Evolutionary conservation across 2,888 invertebrate species (phyloP).

Genomic region (Hemistola chrysoprasaria): DNA sequence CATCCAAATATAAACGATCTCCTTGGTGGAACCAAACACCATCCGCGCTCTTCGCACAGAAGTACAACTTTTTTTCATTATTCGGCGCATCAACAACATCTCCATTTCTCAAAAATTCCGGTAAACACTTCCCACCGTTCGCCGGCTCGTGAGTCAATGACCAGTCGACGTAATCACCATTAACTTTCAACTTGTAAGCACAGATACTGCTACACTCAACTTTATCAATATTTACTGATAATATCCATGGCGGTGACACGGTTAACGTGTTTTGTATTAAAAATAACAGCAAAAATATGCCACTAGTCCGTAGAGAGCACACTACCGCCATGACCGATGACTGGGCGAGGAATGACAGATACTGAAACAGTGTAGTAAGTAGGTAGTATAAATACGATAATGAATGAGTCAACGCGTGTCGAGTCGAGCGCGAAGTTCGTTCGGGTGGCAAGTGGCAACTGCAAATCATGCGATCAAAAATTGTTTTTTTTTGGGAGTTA

Average conservation of each 20-base stretch:
- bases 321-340: slow-evolving; percentile 55
- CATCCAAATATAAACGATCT: slow-evolving; percentile 63
- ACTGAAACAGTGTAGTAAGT: too few species aligned
- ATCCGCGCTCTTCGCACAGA: slow-evolving; percentile 58
- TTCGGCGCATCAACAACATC: slow-evolving; percentile 47
- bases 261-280: slow-evolving; percentile 60
- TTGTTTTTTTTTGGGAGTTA: too few species aligned
- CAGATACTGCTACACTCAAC: slow-evolving; percentile 53
- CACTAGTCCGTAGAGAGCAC: slow-evolving; percentile 64
- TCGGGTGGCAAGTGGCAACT: too few species aligned
- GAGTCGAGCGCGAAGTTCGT: too few species aligned
- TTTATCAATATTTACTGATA: slow-evolving; percentile 53
- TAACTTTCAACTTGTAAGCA: slow-evolving; percentile 59
- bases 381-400: too few species aligned
- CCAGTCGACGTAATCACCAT: slow-evolving; percentile 55
- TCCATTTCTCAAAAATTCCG: slow-evolving; percentile 39
- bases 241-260: slow-evolving; percentile 70
- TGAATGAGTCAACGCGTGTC: too few species aligned
- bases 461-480: too few species aligned
- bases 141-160: slow-evolving; percentile 57
- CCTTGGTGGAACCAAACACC: slow-evolving; percentile 66
- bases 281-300: slow-evolving; percentile 69
- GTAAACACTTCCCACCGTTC: slow-evolving; percentile 41
- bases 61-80: slow-evolving; percentile 50
- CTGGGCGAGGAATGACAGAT: too few species aligned